phyloP scores from a whole-genome alignment of 2,113 vertebrate species.

The Rhabdornis inornatus region DNA sequence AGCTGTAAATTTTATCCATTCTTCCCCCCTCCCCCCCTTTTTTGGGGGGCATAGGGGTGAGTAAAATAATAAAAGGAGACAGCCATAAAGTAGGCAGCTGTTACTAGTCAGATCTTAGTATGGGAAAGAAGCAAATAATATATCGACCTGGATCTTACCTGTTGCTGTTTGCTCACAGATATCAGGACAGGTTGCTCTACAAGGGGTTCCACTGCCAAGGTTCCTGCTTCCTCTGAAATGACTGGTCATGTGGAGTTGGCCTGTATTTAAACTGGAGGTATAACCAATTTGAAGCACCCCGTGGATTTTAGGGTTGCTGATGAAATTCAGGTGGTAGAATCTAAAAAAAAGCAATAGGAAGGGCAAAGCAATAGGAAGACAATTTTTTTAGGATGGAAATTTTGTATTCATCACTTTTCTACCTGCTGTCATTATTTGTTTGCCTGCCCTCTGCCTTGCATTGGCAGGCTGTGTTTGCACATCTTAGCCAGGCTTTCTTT shows the following conservation, averaged over 20 bases:
- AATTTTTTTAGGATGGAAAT: not conserved
- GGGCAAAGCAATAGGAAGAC: not conserved
- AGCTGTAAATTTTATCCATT: slow-evolving; percentile 72
- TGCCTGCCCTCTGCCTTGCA: not conserved
- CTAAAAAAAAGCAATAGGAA: not conserved
- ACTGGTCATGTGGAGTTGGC: not conserved
- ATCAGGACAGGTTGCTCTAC: not conserved
- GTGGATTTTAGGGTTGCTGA: not conserved
- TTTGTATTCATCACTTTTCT: not conserved
- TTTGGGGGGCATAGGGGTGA: slow-evolving; percentile 13
- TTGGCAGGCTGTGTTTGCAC: not conserved
- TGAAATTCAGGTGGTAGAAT: not conserved
- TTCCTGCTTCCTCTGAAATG: not conserved
- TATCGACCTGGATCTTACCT: slow-evolving; percentile 41
- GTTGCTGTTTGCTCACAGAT: not conserved
- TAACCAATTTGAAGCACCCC: not conserved
- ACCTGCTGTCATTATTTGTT: not conserved
- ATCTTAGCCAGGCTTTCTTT: not conserved
- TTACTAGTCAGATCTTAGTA: slow-evolving; percentile 49
- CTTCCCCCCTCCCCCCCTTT: rapidly evolving
- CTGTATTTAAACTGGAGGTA: not conserved
- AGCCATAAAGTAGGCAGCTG: slow-evolving; percentile 67
- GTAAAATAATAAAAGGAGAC: slow-evolving; percentile 67
- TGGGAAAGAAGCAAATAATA: slow-evolving; percentile 29
- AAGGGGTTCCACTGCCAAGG: not conserved